Base-by-base conservation (phyloP, 2,888 invertebrate species). In the Ormyrus rosae region DNA sequence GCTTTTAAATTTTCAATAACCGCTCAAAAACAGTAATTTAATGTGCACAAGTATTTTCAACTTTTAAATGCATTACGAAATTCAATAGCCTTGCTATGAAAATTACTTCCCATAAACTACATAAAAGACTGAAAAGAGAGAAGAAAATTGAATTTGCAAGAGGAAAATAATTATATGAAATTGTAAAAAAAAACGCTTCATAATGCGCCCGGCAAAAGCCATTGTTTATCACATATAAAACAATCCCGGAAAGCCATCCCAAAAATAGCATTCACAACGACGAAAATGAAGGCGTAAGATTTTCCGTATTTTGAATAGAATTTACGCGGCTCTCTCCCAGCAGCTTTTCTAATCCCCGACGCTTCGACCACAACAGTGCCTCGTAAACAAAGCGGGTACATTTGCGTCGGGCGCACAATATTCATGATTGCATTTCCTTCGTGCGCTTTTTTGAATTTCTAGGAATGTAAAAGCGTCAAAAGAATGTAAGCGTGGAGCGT, bases 311-410 rank as follows among this genome's bases (percentile, higher is more conserved):
- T 70, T 73, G 58, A 80, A 70, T 74, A 45, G 65, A 80, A 75
- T 80, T 80, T 80, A 65, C 70, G 53, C 56, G 10, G n/a, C 51
- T 60, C 48, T 45, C 55, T 61, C 13, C 11, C 61, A 76, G 67
- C 71, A 13, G 76, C 67, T 76, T 71, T 76, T 72, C 76, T 76
- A 80, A 80, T 80, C 67, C 72, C 55, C 75, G 67, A 61, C 13
- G 60, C 69, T 71, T 75, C 61, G 75, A 71, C 76, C 67, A 34
- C 80, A 80, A 76, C 71, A 72, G 61, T 63, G 50, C 45, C 80
- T 76, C 76, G 72, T 80, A 80, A 80, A 80, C 68, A 80, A 80
- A 75, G 68, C 2, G 53, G 58, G 34, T 72, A 34, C 65, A 70
- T 74, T 70, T 51, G 74, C 60, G 64, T 65, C 65, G 13, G 69